phyloP scores from a whole-genome alignment of 2,888 invertebrate species.

The Microdon myrmicae region DNA sequence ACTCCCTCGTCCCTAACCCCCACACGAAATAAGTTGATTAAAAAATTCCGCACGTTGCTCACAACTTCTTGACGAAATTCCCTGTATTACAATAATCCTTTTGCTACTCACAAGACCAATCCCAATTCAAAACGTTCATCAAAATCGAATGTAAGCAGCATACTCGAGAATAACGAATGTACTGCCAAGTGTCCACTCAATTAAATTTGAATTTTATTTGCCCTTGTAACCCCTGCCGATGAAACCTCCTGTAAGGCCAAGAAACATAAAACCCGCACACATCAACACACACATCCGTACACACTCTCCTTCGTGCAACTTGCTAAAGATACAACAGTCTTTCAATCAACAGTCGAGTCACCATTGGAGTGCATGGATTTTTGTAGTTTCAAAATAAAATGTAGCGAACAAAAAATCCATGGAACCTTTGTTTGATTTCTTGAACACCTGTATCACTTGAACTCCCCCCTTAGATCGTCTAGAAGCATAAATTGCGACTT shows the following conservation, averaged over 20 bases:
- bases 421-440: conserved; percentile 52
- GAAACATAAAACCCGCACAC: background rate
- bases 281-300: background rate
- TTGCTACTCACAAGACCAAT: too few relatives aligned
- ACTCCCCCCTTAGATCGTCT: too few relatives aligned
- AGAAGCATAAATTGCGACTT: conserved; percentile 52
- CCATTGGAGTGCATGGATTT: conserved; percentile 32
- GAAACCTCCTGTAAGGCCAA: conserved; percentile 1
- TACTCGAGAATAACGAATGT: too few relatives aligned
- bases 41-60: too few relatives aligned
- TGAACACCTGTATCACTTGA: conserved; percentile 51
- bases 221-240: conserved; percentile 1
- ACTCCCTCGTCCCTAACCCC: too few relatives aligned
- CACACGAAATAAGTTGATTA: too few relatives aligned
- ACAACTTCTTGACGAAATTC: too few relatives aligned
- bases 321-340: conserved; percentile 14
- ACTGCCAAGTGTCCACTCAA: conserved; percentile 7
- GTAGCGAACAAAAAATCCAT: conserved; percentile 34
- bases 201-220: conserved; percentile 9
- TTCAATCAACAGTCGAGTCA: conserved; percentile 44
- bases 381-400: conserved; percentile 29
- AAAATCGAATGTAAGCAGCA: too few relatives aligned
- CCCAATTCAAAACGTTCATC: too few relatives aligned
- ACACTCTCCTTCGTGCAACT: conserved; percentile 1
- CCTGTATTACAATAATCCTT: too few relatives aligned